These are phyloP conservation scores for Aphis craccivora DNA, from an alignment of 1,140 invertebrate genomes.

Conservation along the genomic window DNA sequence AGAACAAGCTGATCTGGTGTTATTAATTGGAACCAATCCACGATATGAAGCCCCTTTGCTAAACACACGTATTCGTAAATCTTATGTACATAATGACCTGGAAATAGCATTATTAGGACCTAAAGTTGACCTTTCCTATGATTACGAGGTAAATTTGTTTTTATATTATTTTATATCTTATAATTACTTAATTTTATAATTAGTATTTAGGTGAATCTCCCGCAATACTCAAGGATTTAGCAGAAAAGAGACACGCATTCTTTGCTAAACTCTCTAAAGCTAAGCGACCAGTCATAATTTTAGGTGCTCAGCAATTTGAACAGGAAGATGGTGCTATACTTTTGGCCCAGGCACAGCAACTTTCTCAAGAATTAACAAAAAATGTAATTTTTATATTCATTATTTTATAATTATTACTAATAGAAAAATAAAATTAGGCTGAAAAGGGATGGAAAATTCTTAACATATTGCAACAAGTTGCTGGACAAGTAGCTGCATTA, in stretches of 20 bases:
- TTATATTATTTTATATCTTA: not conserved
- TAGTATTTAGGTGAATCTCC: conserved; percentile 85
- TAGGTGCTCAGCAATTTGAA: conserved; percentile 85
- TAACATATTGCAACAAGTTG: conserved; percentile 90
- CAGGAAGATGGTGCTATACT: conserved; percentile 81
- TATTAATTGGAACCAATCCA: conserved; percentile 96
- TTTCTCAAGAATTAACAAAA: conserved; percentile 70
- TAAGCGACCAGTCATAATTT: conserved; percentile 89
- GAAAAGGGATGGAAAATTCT: conserved; percentile 77
- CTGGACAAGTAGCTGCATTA: conserved; percentile 92
- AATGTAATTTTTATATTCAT: conserved; percentile 63
- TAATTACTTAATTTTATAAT: conserved; percentile 64
- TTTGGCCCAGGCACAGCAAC: conserved; percentile 76
- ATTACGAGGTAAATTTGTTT: conserved; percentile 77
- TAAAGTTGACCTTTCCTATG: conserved; percentile 92
- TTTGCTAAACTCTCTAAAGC: conserved; percentile 77
- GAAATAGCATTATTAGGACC: conserved; percentile 88
- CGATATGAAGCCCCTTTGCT: conserved; percentile 97
- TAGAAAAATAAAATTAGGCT: conserved; percentile 55
- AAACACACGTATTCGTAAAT: conserved; percentile 94
- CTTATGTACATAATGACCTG: conserved; percentile 85
- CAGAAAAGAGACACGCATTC: conserved; percentile 79
- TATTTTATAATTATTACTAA: conserved; percentile 58
- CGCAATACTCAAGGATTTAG: conserved; percentile 76
- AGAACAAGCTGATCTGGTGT: conserved; percentile 91